These are phyloP conservation scores for Dascyllus trimaculatus DNA, from an alignment of 2,113 vertebrate species.

Conservation along the genomic window DNA sequence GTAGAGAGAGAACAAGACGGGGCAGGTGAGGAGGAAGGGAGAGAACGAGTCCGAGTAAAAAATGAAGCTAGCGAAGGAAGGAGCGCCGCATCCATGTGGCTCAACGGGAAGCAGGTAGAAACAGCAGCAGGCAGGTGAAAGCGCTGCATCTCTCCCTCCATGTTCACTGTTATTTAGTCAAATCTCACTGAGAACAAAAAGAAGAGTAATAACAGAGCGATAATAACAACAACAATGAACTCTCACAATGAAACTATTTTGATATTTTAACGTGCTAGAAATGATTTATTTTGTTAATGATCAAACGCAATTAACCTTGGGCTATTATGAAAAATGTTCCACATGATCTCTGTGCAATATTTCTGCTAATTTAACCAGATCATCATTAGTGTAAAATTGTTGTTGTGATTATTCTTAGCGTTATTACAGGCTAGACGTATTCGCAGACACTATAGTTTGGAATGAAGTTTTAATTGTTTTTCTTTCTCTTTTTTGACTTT, in stretches of 20 bases:
- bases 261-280: conserved; percentile 83
- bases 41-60: conserved; percentile 1
- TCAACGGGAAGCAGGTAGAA: conserved; percentile 37
- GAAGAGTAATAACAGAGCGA: conserved; percentile 78
- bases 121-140: conserved; percentile 41
- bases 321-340: conserved; percentile 78
- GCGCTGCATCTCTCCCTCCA: conserved; percentile 62
- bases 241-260: conserved; percentile 83
- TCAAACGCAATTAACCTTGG: conserved; percentile 81
- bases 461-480: conserved; percentile 55
- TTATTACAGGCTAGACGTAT: conserved; percentile 76
- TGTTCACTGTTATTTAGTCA: conserved; percentile 74
- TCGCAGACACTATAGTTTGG: conserved; percentile 75
- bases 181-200: conserved; percentile 70
- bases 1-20: conserved; percentile 57
- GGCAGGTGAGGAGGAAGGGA: conserved; percentile 10
- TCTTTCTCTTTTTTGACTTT: conserved; percentile 73
- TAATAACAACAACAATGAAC: conserved; percentile 85
- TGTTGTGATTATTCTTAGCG: conserved; percentile 85
- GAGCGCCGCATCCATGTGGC: conserved; percentile 29
- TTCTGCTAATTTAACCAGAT: conserved; percentile 74
- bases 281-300: conserved; percentile 84
- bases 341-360: conserved; percentile 76
- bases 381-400: conserved; percentile 78
- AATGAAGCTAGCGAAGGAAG: conserved; percentile 21